These are phyloP conservation scores for Heteromurus nitidus DNA, from an alignment of 2,888 invertebrate species.

Conservation along the genomic window DNA sequence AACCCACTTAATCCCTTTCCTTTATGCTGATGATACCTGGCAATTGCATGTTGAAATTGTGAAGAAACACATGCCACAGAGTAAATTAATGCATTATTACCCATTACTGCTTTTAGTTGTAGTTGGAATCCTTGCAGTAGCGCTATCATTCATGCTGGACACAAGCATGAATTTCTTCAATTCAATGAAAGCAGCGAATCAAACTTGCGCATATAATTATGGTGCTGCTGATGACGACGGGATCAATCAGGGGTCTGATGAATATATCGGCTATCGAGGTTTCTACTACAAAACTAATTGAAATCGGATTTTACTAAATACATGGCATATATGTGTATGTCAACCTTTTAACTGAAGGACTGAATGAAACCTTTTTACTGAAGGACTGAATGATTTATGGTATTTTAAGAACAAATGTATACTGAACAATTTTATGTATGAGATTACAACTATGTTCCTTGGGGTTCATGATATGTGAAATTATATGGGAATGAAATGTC, in stretches of 20 bases:
- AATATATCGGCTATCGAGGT: slow-evolving; percentile 53
- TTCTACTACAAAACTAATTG: slow-evolving; percentile 47
- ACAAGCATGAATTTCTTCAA: slow-evolving; percentile 10
- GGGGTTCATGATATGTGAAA: no score
- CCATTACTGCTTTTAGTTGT: slow-evolving; percentile 33
- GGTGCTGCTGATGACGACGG: not conserved
- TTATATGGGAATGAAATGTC: no score
- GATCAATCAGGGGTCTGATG: not conserved
- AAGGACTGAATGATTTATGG: no score
- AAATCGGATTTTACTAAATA: no score
- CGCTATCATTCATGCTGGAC: slow-evolving; percentile 8
- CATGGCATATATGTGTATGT: no score
- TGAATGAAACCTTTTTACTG: no score
- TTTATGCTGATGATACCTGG: slow-evolving; percentile 21
- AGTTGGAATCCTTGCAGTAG: slow-evolving; percentile 39
- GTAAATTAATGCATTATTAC: slow-evolving; percentile 29
- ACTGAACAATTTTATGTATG: no score
- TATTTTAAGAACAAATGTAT: no score
- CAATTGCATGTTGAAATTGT: slow-evolving; percentile 35
- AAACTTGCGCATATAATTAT: not conserved
- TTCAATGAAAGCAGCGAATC: not conserved
- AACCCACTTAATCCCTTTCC: slow-evolving; percentile 36
- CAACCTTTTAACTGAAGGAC: no score
- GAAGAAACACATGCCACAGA: not conserved
- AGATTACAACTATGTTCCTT: no score